Percentiles rank a stretch among this genome's conserved stretches.
Conservation (phyloP, 2,888 invertebrate genomes). For the Antitype chi region DNA sequence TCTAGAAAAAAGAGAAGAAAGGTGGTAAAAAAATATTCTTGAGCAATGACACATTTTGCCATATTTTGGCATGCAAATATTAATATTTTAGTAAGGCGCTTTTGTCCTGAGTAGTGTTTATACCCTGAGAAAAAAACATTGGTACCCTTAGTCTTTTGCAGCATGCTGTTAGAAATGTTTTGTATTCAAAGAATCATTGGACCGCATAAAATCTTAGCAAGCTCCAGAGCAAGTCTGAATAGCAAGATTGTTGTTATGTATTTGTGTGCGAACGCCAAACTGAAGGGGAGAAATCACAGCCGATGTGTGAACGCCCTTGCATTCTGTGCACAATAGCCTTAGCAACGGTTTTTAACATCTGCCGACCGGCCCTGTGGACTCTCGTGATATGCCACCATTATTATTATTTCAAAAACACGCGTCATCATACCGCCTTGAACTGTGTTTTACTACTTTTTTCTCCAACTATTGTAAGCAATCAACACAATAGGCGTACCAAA, state of each 20-base stretch:
- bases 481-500: slow-evolving; percentile 72
- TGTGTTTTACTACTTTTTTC: slow-evolving; percentile 67
- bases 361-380: slow-evolving; percentile 72
- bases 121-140: slow-evolving; percentile 2
- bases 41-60: background rate
- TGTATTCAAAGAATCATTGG: slow-evolving; percentile 17
- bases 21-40: background rate
- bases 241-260: slow-evolving; percentile 43
- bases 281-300: slow-evolving; percentile 86
- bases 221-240: slow-evolving; percentile 47
- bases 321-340: slow-evolving; percentile 82
- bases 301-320: slow-evolving; percentile 79
- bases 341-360: slow-evolving; percentile 90
- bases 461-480: slow-evolving; percentile 70
- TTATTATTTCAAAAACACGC: slow-evolving; percentile 69
- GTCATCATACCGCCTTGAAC: slow-evolving; percentile 61
- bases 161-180: background rate
- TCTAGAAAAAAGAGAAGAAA: too few relatives aligned
- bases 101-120: too few relatives aligned
- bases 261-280: slow-evolving; percentile 55
- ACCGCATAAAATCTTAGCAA: slow-evolving; percentile 38
- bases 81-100: background rate
- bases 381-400: slow-evolving; percentile 76
- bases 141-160: background rate
- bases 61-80: background rate